Conservation (phyloP, 2,113 vertebrate species). For the Gymnogyps californianus region DNA sequence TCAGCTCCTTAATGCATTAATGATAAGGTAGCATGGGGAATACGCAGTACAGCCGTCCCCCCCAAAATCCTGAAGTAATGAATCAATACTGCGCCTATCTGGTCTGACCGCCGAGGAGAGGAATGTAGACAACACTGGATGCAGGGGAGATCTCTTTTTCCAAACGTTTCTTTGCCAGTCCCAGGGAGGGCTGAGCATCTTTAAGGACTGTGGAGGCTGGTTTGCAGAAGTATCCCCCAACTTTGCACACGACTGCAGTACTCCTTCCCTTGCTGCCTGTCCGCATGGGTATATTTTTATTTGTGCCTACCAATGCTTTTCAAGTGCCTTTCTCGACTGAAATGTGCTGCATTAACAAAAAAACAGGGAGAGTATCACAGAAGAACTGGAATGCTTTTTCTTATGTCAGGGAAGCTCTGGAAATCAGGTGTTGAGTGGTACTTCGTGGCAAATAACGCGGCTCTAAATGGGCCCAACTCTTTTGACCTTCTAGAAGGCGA, state of each 20-base stretch:
- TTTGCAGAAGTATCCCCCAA: neutral
- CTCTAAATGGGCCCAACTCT: neutral
- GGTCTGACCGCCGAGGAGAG: neutral
- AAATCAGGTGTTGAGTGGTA: neutral
- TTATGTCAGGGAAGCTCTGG: neutral
- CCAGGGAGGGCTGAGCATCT: neutral
- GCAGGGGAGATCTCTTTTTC: neutral
- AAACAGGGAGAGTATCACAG: accelerated
- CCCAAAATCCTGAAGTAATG: neutral
- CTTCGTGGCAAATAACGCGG: neutral
- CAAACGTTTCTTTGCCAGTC: neutral
- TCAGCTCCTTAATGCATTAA: constrained; percentile 77
- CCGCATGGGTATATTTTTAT: neutral
- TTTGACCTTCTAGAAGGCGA: neutral
- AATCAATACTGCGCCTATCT: constrained; percentile 64
- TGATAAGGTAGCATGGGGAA: constrained; percentile 63
- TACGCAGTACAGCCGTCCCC: neutral
- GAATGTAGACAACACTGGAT: neutral
- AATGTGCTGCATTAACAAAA: neutral
- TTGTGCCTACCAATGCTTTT: neutral
- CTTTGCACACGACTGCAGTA: neutral
- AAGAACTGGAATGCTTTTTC: neutral
- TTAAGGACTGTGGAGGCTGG: neutral
- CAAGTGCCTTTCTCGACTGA: neutral
- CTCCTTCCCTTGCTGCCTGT: neutral